A percentile compares a stretch with the other conserved stretches of the same genome.
Conservation (phyloP, 2,888 invertebrate genomes). For the Apodemia hepburni region DNA sequence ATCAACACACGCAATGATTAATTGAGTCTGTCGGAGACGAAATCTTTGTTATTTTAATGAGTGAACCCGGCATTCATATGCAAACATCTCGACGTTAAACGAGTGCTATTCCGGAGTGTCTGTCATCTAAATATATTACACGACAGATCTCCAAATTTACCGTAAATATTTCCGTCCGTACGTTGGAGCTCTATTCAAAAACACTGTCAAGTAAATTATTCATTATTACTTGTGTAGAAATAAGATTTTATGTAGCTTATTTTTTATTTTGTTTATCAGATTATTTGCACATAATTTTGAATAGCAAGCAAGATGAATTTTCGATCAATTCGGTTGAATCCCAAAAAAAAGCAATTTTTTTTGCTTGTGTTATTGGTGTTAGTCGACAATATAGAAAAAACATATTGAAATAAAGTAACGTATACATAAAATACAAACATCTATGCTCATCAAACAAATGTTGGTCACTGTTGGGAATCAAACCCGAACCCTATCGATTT, state of each 20-base stretch:
- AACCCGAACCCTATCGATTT: no score
- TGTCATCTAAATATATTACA: conserved; percentile 27
- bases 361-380: no score
- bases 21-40: conserved; percentile 59
- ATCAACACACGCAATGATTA: conserved; percentile 73
- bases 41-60: conserved; percentile 75
- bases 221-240: not conserved
- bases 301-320: no score
- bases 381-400: no score
- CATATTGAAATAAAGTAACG: no score
- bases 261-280: no score
- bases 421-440: no score
- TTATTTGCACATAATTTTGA: no score
- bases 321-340: no score
- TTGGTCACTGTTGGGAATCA: no score
- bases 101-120: conserved; percentile 29
- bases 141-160: conserved; percentile 11
- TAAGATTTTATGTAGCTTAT: not conserved
- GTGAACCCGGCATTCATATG: conserved; percentile 52
- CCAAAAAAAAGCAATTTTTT: no score
- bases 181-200: conserved; percentile 5
- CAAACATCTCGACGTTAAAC: conserved; percentile 39
- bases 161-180: conserved; percentile 15
- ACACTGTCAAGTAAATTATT: conserved; percentile 1
- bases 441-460: no score